These are phyloP conservation scores for Brachymystax lenok DNA, from an alignment of 2,797 vertebrate species.

Conservation along the genomic window DNA sequence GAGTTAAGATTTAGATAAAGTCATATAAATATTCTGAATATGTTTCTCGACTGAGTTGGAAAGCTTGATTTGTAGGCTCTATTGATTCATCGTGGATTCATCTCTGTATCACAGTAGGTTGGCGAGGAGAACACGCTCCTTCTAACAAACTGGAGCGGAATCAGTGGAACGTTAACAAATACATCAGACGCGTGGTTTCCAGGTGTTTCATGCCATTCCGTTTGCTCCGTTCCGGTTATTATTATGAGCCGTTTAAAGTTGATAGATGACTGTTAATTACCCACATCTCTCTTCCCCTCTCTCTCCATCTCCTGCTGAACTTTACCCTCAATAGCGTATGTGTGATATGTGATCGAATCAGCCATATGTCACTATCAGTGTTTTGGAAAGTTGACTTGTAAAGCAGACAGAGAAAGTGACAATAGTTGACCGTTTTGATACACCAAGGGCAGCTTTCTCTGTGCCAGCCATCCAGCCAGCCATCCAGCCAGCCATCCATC, in stretches of 20 bases:
- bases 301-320: background rate
- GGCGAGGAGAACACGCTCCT: too few species aligned
- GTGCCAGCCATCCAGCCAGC: background rate
- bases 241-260: too few species aligned
- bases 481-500: background rate
- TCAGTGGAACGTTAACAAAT: too few species aligned
- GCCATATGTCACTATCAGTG: conserved; percentile 12
- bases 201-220: too few species aligned
- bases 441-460: background rate
- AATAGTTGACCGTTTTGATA: conserved; percentile 21
- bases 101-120: too few species aligned
- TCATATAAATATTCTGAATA: background rate
- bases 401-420: conserved; percentile 2
- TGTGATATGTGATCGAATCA: conserved; percentile 22
- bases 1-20: background rate
- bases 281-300: too few species aligned
- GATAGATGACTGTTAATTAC: too few species aligned
- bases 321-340: background rate
- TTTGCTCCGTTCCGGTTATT: too few species aligned
- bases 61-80: background rate
- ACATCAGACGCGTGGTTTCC: too few species aligned
- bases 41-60: background rate
- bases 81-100: too few species aligned
- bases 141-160: too few species aligned
- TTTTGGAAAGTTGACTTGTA: background rate